Base-by-base conservation (phyloP, 2,888 invertebrate genomes). In the Anagyrus pseudococci region DNA sequence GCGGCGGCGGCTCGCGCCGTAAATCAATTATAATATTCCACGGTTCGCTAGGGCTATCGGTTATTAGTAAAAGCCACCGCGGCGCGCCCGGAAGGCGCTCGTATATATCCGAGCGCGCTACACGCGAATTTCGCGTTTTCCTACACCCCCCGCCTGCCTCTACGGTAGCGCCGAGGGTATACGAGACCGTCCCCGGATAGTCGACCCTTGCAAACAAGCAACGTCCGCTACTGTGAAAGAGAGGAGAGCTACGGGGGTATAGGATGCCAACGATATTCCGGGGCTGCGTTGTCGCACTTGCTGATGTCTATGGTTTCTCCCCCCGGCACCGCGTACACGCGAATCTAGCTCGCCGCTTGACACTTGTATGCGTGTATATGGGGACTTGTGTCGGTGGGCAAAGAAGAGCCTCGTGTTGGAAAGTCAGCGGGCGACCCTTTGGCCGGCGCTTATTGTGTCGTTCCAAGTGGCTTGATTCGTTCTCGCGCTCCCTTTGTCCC, bases 11-110 rank as follows among this genome's bases (percentile, higher is more conserved):
- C 67, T 67, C 53, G 64, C 66, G 73, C 76, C 70, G 79, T 80
- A 80, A 80, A 80, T 80, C 80, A 80, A 80, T 80, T 80, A 80
- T 80, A 79, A 80, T 80, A 80, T 80, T 80, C 79, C 80, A 80
- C 76, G 80, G 77, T 78, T 79, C 75, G 78, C 76, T 79, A 75
- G 74, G 78, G 76, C 77, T 75, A 78, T 77, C 77, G 79, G 78
- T 79, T 80, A 80, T 80, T 80, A 80, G 80, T 80, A 79, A 79
- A 79, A 79, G 76, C 77, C 77, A 73, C 74, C 74, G n/a, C n/a
- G 75, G 67, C 73, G 72, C 69, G 29, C 70, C 75, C 80, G 79
- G 79, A 80, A 80, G 78, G 73, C 75, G 74, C 72, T 75, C 76
- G 70, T 73, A 77, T 79, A 79, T 79, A 79, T 77, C 72, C 74